Percentiles rank a stretch among this genome's conserved stretches.
Conservation (phyloP, 2,797 vertebrate genomes). For the Cossypha niveicapilla region DNA sequence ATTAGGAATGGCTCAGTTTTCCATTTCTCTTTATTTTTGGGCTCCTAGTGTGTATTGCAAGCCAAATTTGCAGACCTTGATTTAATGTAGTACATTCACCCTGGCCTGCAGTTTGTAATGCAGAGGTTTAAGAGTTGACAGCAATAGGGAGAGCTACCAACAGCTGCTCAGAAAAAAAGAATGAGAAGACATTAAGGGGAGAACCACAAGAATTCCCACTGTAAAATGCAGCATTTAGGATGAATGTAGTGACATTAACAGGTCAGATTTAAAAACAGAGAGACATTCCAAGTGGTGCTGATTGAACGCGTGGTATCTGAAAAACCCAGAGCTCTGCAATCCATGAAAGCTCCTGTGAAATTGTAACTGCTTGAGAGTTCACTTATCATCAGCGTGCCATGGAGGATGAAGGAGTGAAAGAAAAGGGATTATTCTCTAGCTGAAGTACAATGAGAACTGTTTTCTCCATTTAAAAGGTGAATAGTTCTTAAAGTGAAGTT, state of each 20-base stretch:
- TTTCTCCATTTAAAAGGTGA: conserved; percentile 61
- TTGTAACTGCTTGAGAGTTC: conserved; percentile 48
- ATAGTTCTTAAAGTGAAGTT: conserved; percentile 61
- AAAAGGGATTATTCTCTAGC: conserved; percentile 60
- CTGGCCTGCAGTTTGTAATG: conserved; percentile 10
- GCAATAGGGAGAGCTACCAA: conserved; percentile 37
- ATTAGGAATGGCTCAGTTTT: neutral
- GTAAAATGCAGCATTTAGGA: conserved; percentile 35
- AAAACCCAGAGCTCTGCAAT: conserved; percentile 26
- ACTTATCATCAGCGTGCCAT: conserved; percentile 29
- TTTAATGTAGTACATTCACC: neutral
- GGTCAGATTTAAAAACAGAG: conserved; percentile 44
- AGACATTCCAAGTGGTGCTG: neutral
- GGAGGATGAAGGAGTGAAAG: conserved; percentile 37
- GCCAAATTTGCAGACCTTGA: neutral
- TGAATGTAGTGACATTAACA: neutral
- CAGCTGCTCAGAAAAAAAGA: conserved; percentile 35
- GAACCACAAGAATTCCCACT: conserved; percentile 21
- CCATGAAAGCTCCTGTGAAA: conserved; percentile 50
- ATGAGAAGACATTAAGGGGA: conserved; percentile 1
- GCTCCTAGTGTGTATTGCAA: neutral
- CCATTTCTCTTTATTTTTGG: neutral
- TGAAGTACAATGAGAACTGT: conserved; percentile 60
- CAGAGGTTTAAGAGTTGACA: conserved; percentile 29
- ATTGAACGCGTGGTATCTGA: neutral